Percentiles rank a stretch among this genome's conserved stretches.
Evolutionary conservation across 1,140 invertebrate species (phyloP).

Genomic region (Periplaneta americana): DNA sequence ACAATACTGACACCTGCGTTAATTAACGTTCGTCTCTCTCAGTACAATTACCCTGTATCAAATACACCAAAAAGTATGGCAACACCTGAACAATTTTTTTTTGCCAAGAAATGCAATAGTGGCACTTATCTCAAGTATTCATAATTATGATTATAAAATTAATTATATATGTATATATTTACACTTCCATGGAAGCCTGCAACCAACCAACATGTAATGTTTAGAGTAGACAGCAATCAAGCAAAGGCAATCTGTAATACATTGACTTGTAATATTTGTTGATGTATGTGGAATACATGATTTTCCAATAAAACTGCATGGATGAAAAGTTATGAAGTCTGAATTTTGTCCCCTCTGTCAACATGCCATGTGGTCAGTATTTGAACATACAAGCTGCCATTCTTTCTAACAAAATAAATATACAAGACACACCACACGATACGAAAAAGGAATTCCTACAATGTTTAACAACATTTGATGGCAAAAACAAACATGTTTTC

Average conservation of each 20-base stretch:
- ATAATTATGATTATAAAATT: not conserved
- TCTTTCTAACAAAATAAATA: not conserved
- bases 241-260: too few relatives aligned
- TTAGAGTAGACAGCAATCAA: too few relatives aligned
- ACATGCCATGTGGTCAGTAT: not conserved
- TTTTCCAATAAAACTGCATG: too few relatives aligned
- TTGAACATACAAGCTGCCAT: not conserved
- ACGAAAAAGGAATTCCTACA: not conserved
- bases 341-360: too few relatives aligned
- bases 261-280: too few relatives aligned
- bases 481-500: not conserved
- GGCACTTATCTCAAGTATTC: not conserved
- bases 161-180: too few relatives aligned
- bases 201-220: not conserved
- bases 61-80: not conserved
- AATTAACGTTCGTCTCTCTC: too few relatives aligned
- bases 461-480: not conserved
- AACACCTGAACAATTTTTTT: not conserved
- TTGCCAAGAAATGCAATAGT: not conserved
- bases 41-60: not conserved
- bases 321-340: too few relatives aligned
- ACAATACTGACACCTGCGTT: too few relatives aligned
- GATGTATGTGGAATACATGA: too few relatives aligned
- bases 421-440: not conserved
- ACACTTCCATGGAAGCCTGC: not conserved